These are phyloP conservation scores for Myxocyprinus asiaticus DNA, from an alignment of 2,113 vertebrate species.

Conservation along the genomic window DNA sequence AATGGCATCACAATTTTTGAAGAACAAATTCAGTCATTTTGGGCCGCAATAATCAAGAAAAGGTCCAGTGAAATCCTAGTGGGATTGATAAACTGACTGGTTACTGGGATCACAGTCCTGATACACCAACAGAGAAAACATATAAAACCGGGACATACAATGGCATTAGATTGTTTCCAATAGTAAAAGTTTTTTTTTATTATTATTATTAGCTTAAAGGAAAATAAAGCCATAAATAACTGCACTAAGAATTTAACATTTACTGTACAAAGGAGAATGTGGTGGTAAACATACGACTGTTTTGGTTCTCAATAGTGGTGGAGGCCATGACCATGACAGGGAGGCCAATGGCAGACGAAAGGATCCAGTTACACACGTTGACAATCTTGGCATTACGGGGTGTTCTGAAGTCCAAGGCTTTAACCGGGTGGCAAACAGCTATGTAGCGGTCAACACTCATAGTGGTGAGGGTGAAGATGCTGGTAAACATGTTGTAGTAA, in stretches of 20 bases:
- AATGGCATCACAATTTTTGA: too few relatives aligned
- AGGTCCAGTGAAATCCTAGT: too few relatives aligned
- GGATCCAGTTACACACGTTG: constrained; percentile 97
- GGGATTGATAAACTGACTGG: too few relatives aligned
- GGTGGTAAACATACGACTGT: constrained; percentile 32
- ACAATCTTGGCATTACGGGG: constrained; percentile 96
- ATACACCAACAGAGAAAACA: too few relatives aligned
- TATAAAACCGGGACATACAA: too few relatives aligned
- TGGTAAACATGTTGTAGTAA: constrained; percentile 99
- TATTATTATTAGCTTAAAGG: too few relatives aligned
- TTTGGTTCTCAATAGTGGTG: constrained; percentile 71
- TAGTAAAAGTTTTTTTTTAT: too few relatives aligned
- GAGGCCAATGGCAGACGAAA: constrained; percentile 96
- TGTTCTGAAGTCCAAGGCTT: constrained; percentile 95
- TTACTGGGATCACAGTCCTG: too few relatives aligned
- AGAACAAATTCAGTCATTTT: too few relatives aligned
- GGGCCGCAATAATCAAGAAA: too few relatives aligned
- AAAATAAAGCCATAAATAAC: neutral
- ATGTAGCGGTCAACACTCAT: constrained; percentile 99
- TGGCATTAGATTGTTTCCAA: too few relatives aligned
- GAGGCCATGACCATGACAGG: constrained; percentile 99
- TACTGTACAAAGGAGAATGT: neutral
- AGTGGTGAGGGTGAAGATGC: constrained; percentile 97
- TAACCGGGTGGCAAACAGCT: constrained; percentile 95
- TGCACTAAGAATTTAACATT: neutral